Base-by-base conservation (phyloP, 2,797 vertebrate species). In the Columba guinea region DNA sequence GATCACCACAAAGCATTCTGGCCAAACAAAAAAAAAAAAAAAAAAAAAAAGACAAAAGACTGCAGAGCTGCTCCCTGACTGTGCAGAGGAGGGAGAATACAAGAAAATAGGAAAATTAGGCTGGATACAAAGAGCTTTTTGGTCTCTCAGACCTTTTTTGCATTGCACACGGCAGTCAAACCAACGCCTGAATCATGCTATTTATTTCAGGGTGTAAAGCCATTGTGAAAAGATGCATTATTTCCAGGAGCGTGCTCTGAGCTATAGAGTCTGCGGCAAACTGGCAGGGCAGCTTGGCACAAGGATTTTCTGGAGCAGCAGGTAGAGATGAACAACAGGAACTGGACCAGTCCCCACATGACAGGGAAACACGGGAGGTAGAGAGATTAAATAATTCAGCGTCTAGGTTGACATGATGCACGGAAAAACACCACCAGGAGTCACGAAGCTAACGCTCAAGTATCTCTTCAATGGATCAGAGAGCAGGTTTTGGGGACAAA, bases 121-220 rank as follows among this genome's bases (percentile, higher is more conserved):
- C 77, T 56, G 82, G 94, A 69, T 73, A 94, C 85, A 87, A 96
- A 94, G 84, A 91, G 77, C 28, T 41, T 94, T 94, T 94, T 93
- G 87, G 85, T 93, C 74, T 69, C 91, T 89, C 90, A 35, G 90
- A 53, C 78, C 90, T 82, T 90, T 93, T 89, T 70, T 87, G 63
- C 2, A 0, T 41, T 35, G 59, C 75, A 63, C 80, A 76, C 87
- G 94, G 83, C 93, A 94, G 90, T 90, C 95, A 94, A 88, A 94
- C 79, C 90, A 63, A 32, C 80, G 80, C 68, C 63, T 93, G 95
- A 94, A 96, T 96, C 84, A 53, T 27, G 44, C 94, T 94, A 73
- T 97, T 96, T 96, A 85, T 96, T 97, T 95, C 95, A 82, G 95
- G 84, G 96, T 96, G 95, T 34, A 88, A 97, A 98, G 96, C 94